Conservation (phyloP, 2,113 vertebrate species). For the Gopherus evgoodei region DNA sequence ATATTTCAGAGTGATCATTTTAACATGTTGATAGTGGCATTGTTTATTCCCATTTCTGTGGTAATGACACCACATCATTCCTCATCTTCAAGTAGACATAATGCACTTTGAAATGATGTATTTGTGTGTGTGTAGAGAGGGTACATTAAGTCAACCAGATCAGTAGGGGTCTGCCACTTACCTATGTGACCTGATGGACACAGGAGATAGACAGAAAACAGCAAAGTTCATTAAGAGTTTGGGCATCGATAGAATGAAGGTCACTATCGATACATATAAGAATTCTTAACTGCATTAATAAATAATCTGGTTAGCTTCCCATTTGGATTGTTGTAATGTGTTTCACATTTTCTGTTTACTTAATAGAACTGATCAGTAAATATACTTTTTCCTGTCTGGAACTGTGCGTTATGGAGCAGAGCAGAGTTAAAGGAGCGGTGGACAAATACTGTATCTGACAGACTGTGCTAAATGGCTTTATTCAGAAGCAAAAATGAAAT, state of each 20-base stretch:
- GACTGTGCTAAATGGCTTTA: background rate
- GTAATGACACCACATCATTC: background rate
- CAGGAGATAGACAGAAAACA: background rate
- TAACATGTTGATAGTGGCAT: no score
- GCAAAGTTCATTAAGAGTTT: background rate
- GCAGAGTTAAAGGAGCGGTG: background rate
- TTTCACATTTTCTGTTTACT: background rate
- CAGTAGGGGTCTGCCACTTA: background rate
- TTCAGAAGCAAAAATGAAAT: slow-evolving; percentile 16
- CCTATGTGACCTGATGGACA: background rate
- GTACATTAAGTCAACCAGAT: background rate
- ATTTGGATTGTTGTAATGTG: background rate
- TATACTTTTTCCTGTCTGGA: background rate
- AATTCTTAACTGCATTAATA: background rate
- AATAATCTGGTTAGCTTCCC: background rate
- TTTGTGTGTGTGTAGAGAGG: background rate
- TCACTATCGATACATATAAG: background rate
- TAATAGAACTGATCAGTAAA: background rate
- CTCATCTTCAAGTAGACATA: background rate
- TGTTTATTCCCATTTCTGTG: background rate
- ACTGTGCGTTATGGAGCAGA: background rate
- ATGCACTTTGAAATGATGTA: background rate
- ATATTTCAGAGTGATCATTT: no score
- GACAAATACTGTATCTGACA: background rate
- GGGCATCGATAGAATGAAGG: background rate